A percentile compares a stretch with the other conserved stretches of the same genome.
These are phyloP conservation scores for Anolis sagrei DNA, from an alignment of 2,113 vertebrate genomes.

Conservation along the genomic window DNA sequence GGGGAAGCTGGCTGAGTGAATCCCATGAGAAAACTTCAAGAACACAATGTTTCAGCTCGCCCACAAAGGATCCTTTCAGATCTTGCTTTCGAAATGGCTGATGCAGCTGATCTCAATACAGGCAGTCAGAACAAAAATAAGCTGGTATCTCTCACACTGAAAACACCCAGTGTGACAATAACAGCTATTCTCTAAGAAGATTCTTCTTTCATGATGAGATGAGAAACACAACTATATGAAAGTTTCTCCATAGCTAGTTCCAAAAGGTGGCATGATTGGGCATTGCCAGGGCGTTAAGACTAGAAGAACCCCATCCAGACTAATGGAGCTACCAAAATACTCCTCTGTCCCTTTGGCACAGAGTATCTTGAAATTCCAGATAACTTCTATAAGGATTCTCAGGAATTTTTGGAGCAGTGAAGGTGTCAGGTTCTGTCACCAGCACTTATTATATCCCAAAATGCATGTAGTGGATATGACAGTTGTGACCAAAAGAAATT, in stretches of 20 bases:
- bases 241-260: constrained; percentile 41
- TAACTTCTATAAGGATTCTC: not conserved
- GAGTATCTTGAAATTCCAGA: not conserved
- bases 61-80: constrained; percentile 30
- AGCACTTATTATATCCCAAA: constrained; percentile 39
- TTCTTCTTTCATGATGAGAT: constrained; percentile 50
- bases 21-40: not conserved
- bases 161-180: constrained; percentile 24
- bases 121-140: constrained; percentile 19
- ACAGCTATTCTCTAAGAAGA: constrained; percentile 45
- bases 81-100: constrained; percentile 37
- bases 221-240: constrained; percentile 58
- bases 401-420: not conserved
- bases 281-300: not conserved
- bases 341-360: not conserved
- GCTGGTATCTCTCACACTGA: constrained; percentile 34
- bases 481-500: no score
- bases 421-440: not conserved
- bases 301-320: not conserved
- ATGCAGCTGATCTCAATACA: constrained; percentile 23
- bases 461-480: not conserved
- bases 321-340: not conserved
- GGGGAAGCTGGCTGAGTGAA: constrained; percentile 14
- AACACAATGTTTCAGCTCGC: constrained; percentile 6
- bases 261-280: not conserved